Evolutionary conservation across 1,140 invertebrate genomes (phyloP).

Genomic region (Drosophila ironensis): DNA sequence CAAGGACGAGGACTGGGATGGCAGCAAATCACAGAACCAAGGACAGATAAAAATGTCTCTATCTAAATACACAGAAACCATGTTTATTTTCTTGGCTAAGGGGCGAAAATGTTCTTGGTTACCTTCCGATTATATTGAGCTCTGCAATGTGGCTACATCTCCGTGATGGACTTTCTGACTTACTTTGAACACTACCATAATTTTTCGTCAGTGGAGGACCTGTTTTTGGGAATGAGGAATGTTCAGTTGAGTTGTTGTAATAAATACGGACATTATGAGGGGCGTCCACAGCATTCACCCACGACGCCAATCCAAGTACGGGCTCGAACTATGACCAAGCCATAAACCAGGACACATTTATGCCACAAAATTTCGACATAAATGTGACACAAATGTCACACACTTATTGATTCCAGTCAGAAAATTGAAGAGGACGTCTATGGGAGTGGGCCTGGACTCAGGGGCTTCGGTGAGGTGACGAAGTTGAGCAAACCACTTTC

Average conservation of each 20-base stretch:
- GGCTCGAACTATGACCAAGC: constrained; percentile 41
- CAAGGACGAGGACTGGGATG: too few species aligned
- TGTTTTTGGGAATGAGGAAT: constrained; percentile 32
- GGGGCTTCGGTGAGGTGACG: neutral
- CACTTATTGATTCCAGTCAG: constrained; percentile 59
- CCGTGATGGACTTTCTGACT: too few species aligned
- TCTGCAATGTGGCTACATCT: too few species aligned
- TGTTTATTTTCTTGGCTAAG: too few species aligned
- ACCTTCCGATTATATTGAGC: too few species aligned
- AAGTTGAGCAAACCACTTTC: constrained; percentile 46
- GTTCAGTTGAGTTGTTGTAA: constrained; percentile 47
- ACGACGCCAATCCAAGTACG: constrained; percentile 1
- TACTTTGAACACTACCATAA: too few species aligned
- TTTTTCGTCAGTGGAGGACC: neutral
- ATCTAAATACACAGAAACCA: constrained; percentile 20
- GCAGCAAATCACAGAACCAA: constrained; percentile 47
- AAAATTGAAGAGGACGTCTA: neutral
- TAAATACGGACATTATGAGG: constrained; percentile 63
- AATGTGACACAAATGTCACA: constrained; percentile 76
- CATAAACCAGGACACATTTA: constrained; percentile 66
- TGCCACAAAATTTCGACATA: constrained; percentile 67
- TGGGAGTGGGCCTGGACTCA: neutral
- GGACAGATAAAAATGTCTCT: constrained; percentile 35
- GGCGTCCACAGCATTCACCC: neutral
- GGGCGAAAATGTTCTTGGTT: neutral